phyloP scores from a whole-genome alignment of 2,113 vertebrate species.

The Hypomesus transpacificus region DNA sequence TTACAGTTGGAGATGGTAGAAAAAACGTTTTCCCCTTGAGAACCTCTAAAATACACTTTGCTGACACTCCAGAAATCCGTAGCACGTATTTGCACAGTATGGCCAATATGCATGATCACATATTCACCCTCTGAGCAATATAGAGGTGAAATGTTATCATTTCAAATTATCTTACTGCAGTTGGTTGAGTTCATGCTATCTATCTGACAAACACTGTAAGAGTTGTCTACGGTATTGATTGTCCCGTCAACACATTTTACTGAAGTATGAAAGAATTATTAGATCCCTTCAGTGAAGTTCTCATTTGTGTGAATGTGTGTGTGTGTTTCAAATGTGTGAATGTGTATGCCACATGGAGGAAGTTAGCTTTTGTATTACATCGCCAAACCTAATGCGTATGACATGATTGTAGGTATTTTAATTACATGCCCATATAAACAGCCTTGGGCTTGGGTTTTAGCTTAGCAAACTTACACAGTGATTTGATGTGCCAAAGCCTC shows the following conservation, averaged over 20 bases:
- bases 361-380: not conserved
- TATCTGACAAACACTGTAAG: not conserved
- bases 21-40: too few species aligned
- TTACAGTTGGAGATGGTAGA: too few species aligned
- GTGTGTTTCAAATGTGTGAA: constrained; percentile 35
- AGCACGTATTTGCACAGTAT: constrained; percentile 17
- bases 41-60: constrained; percentile 1
- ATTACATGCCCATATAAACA: not conserved
- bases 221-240: constrained; percentile 51
- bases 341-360: constrained; percentile 56
- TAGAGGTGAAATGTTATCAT: not conserved
- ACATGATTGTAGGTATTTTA: not conserved
- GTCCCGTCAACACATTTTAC: constrained; percentile 69
- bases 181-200: not conserved
- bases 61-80: constrained; percentile 46
- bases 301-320: constrained; percentile 70
- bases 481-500: not conserved
- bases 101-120: constrained; percentile 9
- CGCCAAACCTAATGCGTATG: not conserved
- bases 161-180: not conserved
- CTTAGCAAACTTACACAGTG: constrained; percentile 20
- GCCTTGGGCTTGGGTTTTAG: constrained; percentile 1
- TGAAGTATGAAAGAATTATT: constrained; percentile 70
- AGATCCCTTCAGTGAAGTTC: constrained; percentile 64
- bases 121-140: not conserved